These are phyloP conservation scores for Pygocentrus nattereri DNA, from an alignment of 2,797 vertebrate species.

Conservation along the genomic window DNA sequence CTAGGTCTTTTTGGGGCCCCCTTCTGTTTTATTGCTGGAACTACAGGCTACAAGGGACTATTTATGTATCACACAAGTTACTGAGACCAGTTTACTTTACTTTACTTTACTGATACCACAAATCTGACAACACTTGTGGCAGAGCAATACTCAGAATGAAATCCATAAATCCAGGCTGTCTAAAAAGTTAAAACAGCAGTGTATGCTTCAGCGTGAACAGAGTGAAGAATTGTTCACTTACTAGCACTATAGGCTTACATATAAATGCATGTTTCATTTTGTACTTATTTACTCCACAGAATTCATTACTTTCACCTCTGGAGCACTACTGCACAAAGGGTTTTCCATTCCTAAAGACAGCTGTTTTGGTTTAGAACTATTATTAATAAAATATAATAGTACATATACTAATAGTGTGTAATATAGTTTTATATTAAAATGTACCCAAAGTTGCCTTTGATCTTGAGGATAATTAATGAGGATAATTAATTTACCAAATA, in stretches of 20 bases:
- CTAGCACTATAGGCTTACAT: too few species aligned
- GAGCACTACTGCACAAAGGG: neutral
- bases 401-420: neutral
- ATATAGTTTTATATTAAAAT: neutral
- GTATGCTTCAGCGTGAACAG: too few species aligned
- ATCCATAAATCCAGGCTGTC: too few species aligned
- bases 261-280: too few species aligned
- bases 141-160: too few species aligned
- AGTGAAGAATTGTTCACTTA: too few species aligned
- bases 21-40: constrained; percentile 19
- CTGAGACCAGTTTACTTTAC: neutral
- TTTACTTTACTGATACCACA: neutral
- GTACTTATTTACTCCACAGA: too few species aligned
- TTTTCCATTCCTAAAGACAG: neutral
- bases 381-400: too few species aligned
- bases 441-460: neutral
- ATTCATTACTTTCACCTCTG: neutral
- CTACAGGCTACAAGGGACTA: constrained; percentile 41
- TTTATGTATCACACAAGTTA: neutral
- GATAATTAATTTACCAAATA: too few species aligned
- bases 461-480: too few species aligned
- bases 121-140: too few species aligned
- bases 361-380: neutral
- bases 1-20: constrained; percentile 42
- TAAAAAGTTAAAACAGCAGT: too few species aligned